Conservation (phyloP, 2,797 vertebrate species). For the Octomys mimax region DNA sequence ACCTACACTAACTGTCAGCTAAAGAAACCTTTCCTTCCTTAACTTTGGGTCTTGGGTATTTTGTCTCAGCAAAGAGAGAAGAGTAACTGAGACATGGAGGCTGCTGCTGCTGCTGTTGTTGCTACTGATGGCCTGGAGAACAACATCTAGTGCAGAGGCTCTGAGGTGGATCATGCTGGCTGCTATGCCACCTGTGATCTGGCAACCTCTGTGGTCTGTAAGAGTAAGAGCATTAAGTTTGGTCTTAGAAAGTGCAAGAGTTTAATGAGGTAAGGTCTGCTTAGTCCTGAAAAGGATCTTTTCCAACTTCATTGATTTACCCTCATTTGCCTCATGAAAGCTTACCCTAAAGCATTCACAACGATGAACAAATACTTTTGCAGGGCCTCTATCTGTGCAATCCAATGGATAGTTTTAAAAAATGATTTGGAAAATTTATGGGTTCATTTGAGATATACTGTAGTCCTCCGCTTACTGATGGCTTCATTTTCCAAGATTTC, state of each 20-base stretch:
- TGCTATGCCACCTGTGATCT: neutral
- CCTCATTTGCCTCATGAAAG: neutral
- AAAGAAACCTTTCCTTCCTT: too few relatives aligned
- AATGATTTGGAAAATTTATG: neutral
- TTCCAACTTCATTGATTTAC: neutral
- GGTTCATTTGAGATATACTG: neutral
- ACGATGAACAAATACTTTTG: neutral
- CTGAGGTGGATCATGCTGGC: neutral
- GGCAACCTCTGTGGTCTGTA: neutral
- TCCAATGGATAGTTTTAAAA: neutral
- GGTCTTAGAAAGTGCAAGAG: neutral
- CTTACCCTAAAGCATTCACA: neutral
- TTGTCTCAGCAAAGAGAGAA: too few relatives aligned
- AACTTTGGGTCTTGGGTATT: too few relatives aligned
- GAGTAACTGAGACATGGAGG: too few relatives aligned
- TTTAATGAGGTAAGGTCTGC: neutral
- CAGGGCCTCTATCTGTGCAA: neutral
- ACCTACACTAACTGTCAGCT: too few relatives aligned
- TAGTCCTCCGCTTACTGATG: neutral
- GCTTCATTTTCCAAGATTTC: neutral
- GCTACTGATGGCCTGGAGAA: neutral
- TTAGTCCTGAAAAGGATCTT: neutral
- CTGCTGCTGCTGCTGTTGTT: too few relatives aligned
- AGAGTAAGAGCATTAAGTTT: neutral
- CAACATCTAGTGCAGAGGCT: neutral